Evolutionary conservation across 1,140 invertebrate genomes (phyloP).

Genomic region (Bursaphelenchus mucronatus): DNA sequence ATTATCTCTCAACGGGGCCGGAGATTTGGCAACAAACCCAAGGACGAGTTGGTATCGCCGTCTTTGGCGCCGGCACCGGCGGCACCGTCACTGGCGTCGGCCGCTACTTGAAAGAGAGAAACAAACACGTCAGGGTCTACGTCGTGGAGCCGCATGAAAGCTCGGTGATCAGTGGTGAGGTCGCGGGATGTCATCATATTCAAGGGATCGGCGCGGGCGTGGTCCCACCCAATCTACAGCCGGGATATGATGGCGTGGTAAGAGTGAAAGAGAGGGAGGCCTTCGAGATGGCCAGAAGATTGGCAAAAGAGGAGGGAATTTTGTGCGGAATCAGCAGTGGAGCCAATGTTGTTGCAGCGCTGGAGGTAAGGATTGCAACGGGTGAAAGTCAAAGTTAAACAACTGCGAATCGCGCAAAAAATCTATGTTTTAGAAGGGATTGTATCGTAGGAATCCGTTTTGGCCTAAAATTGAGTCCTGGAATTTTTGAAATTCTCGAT

Average conservation of each 20-base stretch:
- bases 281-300: conserved; percentile 46
- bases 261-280: conserved; percentile 49
- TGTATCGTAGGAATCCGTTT: too few relatives aligned
- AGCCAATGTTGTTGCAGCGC: conserved; percentile 41
- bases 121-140: conserved; percentile 13
- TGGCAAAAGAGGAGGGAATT: conserved; percentile 46
- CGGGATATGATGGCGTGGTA: conserved; percentile 28
- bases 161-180: neutral
- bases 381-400: neutral
- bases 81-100: conserved; percentile 21
- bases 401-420: too few relatives aligned
- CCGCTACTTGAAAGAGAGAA: conserved; percentile 26
- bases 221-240: conserved; percentile 38
- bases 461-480: too few relatives aligned
- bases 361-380: conserved; percentile 23
- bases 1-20: conserved; percentile 41
- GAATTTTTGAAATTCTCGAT: too few relatives aligned
- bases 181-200: conserved; percentile 34
- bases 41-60: conserved; percentile 22
- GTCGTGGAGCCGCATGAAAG: conserved; percentile 18
- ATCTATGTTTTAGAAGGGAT: too few relatives aligned
- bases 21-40: conserved; percentile 26
- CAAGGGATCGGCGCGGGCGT: conserved; percentile 46
- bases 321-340: conserved; percentile 31
- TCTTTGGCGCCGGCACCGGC: conserved; percentile 20